Evolutionary conservation across 2,888 invertebrate genomes (phyloP).

Genomic region (Stictocephala bisonia): DNA sequence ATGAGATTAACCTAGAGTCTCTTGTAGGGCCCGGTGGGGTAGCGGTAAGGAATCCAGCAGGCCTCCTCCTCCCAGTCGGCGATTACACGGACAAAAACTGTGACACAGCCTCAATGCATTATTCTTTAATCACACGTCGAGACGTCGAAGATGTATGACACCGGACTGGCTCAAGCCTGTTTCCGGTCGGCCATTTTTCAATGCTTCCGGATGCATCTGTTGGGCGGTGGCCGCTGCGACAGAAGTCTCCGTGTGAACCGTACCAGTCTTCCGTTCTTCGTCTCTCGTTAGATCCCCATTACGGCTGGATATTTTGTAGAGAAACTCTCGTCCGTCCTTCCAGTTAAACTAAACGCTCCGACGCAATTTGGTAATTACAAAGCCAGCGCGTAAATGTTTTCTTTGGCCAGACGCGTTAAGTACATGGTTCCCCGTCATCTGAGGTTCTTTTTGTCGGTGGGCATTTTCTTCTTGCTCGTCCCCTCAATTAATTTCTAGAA

Average conservation of each 20-base stretch:
- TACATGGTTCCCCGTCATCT: slow-evolving; percentile 29
- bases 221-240: slow-evolving; percentile 20
- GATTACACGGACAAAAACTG: slow-evolving; percentile 27
- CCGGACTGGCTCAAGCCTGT: too few species aligned
- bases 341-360: slow-evolving; percentile 32
- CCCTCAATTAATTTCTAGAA: slow-evolving; percentile 34
- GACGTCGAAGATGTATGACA: slow-evolving; percentile 32
- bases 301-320: slow-evolving; percentile 31
- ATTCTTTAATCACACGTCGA: slow-evolving; percentile 40
- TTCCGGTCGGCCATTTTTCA: too few species aligned
- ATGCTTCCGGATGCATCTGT: slow-evolving; percentile 3
- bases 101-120: slow-evolving; percentile 31
- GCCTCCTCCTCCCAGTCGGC: too few species aligned
- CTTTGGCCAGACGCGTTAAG: slow-evolving; percentile 40
- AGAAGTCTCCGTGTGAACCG: slow-evolving; percentile 35
- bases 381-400: slow-evolving; percentile 38
- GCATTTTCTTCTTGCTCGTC: slow-evolving; percentile 35
- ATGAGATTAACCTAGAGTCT: slow-evolving; percentile 26
- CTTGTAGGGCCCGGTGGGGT: neutral
- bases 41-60: neutral
- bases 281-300: slow-evolving; percentile 35
- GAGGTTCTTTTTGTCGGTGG: slow-evolving; percentile 36
- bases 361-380: slow-evolving; percentile 42
- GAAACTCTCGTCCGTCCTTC: slow-evolving; percentile 33
- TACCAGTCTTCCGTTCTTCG: slow-evolving; percentile 5